Evolutionary conservation across 2,888 invertebrate genomes (phyloP), one percentile per base, ranked within the genome.

Genomic region (Drosophila falleni): DNA sequence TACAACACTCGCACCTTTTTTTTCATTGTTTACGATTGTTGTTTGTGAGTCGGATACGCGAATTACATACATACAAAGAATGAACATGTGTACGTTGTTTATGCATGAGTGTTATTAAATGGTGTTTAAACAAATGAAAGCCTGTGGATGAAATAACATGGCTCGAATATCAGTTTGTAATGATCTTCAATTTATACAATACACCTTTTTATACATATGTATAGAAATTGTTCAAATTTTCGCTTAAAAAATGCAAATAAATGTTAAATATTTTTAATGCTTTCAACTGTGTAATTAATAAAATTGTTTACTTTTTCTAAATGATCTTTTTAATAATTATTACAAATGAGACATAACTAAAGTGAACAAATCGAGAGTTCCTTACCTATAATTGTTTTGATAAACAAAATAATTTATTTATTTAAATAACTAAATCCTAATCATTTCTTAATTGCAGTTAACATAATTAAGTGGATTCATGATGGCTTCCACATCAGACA

Each of bases 401-500:
- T 26, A 23, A 19, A 44, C 6, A 37, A 37, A 35, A n/a, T 5
- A n/a, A 29, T 6, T 29, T 29, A 11, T 5, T 2, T 37, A n/a
- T 37, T 37, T 2, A n/a, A 37, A n/a, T 31, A 9, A 0, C 8
- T 29, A 29, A 29, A 8, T 8, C n/a, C n/a, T n/a, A n/a, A n/a
- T n/a, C n/a, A 23, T 16, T 35, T 51, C 1, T 9, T 9, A 10
- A 0, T 65, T 54, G 1, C 54, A 77, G 84, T 58, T 44, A 59
- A 69, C 66, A 63, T 66, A 77, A 29, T 9, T 5, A 41, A 39
- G 46, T 55, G 53, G 47, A 67, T 53, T 53, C 42, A 70, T 56
- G 35, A 83, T 83, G 83, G 87, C 87, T 56, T 84, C 83, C 50
- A 80, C 50, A 54, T 71, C 71, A 29, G 86, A 82, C 39, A 90